Evolutionary conservation across 2,888 invertebrate species (phyloP).

Genomic region (Oconnorella tubifera): DNA sequence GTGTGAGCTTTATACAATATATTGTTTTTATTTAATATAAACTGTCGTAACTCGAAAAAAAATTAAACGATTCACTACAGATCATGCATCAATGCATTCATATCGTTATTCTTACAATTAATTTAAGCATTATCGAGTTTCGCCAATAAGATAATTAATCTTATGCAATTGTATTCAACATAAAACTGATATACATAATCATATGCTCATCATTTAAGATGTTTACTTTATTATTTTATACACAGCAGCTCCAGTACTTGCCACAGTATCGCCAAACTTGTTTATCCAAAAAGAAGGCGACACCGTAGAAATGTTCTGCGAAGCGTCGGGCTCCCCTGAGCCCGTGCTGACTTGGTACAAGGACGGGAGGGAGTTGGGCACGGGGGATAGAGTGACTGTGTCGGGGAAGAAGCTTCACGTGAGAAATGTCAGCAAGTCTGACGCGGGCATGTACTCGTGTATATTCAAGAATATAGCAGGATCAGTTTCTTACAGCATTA

Average conservation of each 20-base stretch:
- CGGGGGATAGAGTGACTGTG: slow-evolving; percentile 23
- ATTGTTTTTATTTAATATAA: too few relatives aligned
- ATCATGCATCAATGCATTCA: too few relatives aligned
- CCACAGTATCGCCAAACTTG: slow-evolving; percentile 34
- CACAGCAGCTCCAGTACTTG: slow-evolving; percentile 34
- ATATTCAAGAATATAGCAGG: slow-evolving; percentile 93
- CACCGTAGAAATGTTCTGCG: slow-evolving; percentile 91
- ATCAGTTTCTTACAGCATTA: slow-evolving; percentile 88
- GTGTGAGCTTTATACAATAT: too few relatives aligned
- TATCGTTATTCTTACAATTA: too few relatives aligned
- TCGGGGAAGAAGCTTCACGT: slow-evolving; percentile 58
- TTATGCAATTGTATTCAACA: too few relatives aligned
- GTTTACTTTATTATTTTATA: too few relatives aligned
- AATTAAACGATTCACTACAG: too few relatives aligned
- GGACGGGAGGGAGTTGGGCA: slow-evolving; percentile 52
- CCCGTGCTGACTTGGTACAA: slow-evolving; percentile 96
- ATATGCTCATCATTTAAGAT: too few relatives aligned
- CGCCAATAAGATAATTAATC: too few relatives aligned
- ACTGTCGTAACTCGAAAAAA: too few relatives aligned
- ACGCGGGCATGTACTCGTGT: slow-evolving; percentile 95
- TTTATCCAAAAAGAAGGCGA: slow-evolving; percentile 65
- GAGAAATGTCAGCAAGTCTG: slow-evolving; percentile 84
- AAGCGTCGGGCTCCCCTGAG: slow-evolving; percentile 88
- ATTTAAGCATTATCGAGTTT: too few relatives aligned
- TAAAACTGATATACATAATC: too few relatives aligned